Evolutionary conservation across 2,113 vertebrate genomes (phyloP), one percentile per base, ranked within the genome.

Genomic region (Lichenostomus cassidix): DNA sequence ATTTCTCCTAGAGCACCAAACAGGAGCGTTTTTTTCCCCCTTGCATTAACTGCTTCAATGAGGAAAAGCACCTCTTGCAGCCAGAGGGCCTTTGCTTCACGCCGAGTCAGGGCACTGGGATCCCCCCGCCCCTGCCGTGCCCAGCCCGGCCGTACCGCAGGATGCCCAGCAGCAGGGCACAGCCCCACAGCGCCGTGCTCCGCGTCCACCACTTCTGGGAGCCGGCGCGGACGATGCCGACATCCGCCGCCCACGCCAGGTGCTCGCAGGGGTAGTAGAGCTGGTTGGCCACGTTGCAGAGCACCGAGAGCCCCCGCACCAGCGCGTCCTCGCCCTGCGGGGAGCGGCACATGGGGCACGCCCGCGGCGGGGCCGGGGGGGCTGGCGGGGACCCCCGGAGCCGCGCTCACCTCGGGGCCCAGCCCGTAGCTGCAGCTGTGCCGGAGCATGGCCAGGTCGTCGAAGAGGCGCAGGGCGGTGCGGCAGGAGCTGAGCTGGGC

Each of bases 261-360:
- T 99, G 99, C 83, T 99, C 99, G 33, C 99, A 99, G 12, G 99
- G 99, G 92, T 99, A 99, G 97, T 99, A 99, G 8, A 99, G 98
- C 97, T 99, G 99, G 97, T 99, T 99, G 0, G 98, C 98, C 53
- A 98, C 13, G 62, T 99, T 99, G 67, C 78, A 98, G 70, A 99
- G 97, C 80, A 99, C 98, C 1, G 98, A 99, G 33, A 99, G 95
- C 80, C 96, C 98, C 46, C 99, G 98, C 52, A 99, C 90, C 16
- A 97, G 87, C 7, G 31, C 1, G 12, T 99, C 99, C 69, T 99
- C 97, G 11, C 99, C 99, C 99, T 99, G 91, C 15, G 15, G 81
- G 64, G 15, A 33, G 74, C 65, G 35, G 85, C 68, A 82, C 24
- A 2, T 56, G 44, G 18, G 20, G 52, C 85, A 15, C 4, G 2